Percentiles rank a stretch among this genome's conserved stretches.
phyloP scores from a whole-genome alignment of 2,888 invertebrate species.

The Pteria penguin region DNA sequence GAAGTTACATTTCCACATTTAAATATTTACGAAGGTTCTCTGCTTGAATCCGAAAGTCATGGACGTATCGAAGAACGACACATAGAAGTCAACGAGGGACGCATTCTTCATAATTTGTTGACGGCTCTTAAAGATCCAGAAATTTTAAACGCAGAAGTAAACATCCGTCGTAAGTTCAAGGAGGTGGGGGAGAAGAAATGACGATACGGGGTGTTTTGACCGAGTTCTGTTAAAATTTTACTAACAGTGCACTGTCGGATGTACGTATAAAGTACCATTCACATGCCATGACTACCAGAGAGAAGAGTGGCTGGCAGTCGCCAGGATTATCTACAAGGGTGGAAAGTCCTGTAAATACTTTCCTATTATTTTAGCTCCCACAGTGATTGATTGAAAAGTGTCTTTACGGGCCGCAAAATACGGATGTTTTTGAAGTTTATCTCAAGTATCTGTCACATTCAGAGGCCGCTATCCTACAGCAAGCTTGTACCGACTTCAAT shows the following conservation, averaged over 20 bases:
- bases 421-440: not conserved
- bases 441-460: not conserved
- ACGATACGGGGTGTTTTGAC: not conserved
- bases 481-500: not conserved
- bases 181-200: not conserved
- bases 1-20: not conserved
- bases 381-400: not conserved
- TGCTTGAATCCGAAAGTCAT: not conserved
- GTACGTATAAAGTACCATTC: not conserved
- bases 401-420: not conserved
- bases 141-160: not conserved
- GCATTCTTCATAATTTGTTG: not conserved
- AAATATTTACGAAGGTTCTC: not conserved
- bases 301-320: not conserved
- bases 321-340: constrained; percentile 1
- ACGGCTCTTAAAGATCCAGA: not conserved
- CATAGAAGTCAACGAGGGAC: not conserved
- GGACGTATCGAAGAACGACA: not conserved
- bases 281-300: not conserved
- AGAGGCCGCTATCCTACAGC: not conserved
- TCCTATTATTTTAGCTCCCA: not conserved
- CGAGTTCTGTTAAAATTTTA: not conserved
- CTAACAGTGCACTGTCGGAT: not conserved
- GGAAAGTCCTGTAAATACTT: not conserved
- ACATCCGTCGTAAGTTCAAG: not conserved